A percentile compares a stretch with the other conserved stretches of the same genome.
Evolutionary conservation across 2,113 vertebrate species (phyloP).

Genomic region (Trichechus manatus): DNA sequence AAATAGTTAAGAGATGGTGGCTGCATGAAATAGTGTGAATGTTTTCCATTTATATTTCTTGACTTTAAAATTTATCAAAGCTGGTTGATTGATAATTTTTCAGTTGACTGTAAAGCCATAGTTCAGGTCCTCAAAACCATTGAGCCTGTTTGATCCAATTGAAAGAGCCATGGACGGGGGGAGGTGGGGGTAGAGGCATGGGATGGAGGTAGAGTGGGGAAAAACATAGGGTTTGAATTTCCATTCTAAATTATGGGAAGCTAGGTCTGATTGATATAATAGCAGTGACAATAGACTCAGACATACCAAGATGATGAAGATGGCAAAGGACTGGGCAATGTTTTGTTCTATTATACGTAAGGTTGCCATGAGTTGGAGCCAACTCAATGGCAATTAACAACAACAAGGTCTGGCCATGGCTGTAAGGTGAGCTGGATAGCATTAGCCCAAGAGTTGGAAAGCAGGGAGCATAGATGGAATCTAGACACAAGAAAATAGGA

Average conservation of each 20-base stretch:
- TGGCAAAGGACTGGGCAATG: no score
- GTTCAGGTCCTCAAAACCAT: neutral
- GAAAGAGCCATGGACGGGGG: neutral
- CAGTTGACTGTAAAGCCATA: neutral
- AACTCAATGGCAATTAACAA: no score
- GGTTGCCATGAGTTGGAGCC: no score
- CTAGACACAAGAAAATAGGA: neutral
- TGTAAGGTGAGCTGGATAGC: neutral
- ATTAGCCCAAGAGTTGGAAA: neutral
- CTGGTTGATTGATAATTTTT: neutral
- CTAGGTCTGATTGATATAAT: no score
- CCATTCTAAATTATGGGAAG: neutral
- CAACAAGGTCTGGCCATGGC: no score
- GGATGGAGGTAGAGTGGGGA: no score
- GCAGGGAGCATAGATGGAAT: neutral
- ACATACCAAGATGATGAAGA: no score
- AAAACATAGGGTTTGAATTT: neutral
- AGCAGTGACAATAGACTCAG: no score
- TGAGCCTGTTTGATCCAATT: neutral
- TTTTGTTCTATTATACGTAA: no score
- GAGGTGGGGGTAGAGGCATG: rapidly evolving
- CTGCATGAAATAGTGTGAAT: neutral
- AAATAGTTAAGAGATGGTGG: slow-evolving; percentile 31
- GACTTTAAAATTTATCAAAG: neutral
- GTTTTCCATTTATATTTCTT: neutral